Evolutionary conservation across 2,888 invertebrate genomes (phyloP), one percentile per base, ranked within the genome.

Genomic region (Oegoconia quadripuncta): DNA sequence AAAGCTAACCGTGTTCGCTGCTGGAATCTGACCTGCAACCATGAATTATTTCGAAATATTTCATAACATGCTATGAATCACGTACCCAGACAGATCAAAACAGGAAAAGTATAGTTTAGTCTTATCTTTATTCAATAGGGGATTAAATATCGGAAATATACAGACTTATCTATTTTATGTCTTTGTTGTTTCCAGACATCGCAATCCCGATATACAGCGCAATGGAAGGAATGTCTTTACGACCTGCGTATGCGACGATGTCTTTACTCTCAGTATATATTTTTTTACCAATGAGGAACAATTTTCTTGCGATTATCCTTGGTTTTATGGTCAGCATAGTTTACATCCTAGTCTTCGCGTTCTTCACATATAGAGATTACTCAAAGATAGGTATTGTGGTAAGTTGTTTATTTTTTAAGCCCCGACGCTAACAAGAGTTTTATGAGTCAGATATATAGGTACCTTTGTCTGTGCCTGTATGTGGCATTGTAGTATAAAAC

Each of bases 201-300:
- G 86, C 89, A 1, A 74, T 94, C 9, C 91, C 93, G 16, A 82
- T 93, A 36, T 93, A 90, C 66, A 92, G 93, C 55, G 83, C 87
- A 1, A 72, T 80, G 9, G 80, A 82, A 46, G 88, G 88, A 18
- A 79, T 89, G 30, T 63, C 78, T 2, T 71, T 91, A 1, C 89
- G 93, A 37, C 93, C 94, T 12, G 92, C 93, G 0, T 94, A 93
- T 61, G 89, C 91, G 1, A 91, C 92, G 0, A 91, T 93, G 70
- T 90, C 93, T 1, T 86, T 96, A 1, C 89, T 97, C 34, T 92
- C 94, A 1, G 92, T 93, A 46, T 96, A 96, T 72, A 92, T 96
- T 48, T 96, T 97, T 74, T 88, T 97, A 50, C 95, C 96, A 0
- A 89, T 96, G 60, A 90, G 93, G 14, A 91, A 93, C 62, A 92